Percentiles rank a stretch among this genome's conserved stretches.
Evolutionary conservation across 2,797 vertebrate species (phyloP).

Genomic region (Falco cherrug): DNA sequence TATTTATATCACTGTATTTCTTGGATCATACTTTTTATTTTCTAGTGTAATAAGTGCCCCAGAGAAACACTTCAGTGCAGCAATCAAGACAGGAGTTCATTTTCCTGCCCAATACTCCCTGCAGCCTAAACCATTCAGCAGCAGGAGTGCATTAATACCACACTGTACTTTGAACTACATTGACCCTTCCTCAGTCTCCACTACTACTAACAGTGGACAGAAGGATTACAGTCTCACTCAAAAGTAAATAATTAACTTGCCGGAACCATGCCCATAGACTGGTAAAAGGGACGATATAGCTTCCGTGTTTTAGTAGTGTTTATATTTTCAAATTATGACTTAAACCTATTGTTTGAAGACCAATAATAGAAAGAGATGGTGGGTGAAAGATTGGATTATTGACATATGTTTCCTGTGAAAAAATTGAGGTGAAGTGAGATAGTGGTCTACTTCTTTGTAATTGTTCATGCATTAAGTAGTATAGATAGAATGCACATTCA

Average conservation of each 20-base stretch:
- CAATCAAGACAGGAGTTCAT: background rate
- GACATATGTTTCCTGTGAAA: background rate
- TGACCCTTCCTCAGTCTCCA: background rate
- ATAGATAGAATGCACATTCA: background rate
- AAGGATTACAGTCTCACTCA: background rate
- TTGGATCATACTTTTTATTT: background rate
- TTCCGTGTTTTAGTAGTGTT: background rate
- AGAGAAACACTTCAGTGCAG: background rate
- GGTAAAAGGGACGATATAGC: background rate
- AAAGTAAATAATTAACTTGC: background rate
- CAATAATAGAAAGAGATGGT: background rate
- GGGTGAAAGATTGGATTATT: background rate
- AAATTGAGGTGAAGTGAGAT: background rate
- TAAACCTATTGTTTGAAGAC: background rate
- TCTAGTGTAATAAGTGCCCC: background rate
- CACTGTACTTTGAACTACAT: background rate
- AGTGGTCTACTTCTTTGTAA: background rate
- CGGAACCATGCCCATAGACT: background rate
- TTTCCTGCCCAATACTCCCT: conserved; percentile 13
- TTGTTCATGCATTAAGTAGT: background rate
- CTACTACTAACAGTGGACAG: background rate
- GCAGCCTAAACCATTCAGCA: background rate
- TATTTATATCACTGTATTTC: background rate
- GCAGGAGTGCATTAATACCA: background rate
- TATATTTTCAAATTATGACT: background rate